These are phyloP conservation scores for Pteronotus mesoamericanus DNA, from an alignment of 2,797 vertebrate genomes.

Conservation along the genomic window DNA sequence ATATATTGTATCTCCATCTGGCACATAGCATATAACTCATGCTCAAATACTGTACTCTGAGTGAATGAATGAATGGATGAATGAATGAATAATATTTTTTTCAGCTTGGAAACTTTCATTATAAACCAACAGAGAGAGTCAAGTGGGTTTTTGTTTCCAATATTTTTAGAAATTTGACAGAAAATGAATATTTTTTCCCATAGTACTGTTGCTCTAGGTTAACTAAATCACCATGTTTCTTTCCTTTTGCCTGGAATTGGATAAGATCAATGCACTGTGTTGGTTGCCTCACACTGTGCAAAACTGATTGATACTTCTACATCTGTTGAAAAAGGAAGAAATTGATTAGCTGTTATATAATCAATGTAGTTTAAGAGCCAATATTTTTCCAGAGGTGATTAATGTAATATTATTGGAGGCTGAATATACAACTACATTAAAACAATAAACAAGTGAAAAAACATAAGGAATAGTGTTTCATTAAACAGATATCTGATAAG, in stretches of 20 bases:
- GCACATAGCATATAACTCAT: not conserved
- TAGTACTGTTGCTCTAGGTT: not conserved
- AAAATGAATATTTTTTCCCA: not conserved
- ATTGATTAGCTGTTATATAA: not conserved
- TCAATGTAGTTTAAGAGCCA: not conserved
- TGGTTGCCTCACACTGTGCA: not conserved
- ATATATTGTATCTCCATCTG: not conserved
- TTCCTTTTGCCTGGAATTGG: not conserved
- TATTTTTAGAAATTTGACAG: not conserved
- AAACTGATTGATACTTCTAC: not conserved
- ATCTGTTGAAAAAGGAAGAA: not conserved
- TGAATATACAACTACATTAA: not conserved
- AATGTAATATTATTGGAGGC: not conserved
- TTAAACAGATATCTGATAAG: not conserved
- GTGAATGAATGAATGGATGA: not conserved
- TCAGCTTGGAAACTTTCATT: not conserved
- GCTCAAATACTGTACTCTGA: not conserved
- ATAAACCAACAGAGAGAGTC: not conserved
- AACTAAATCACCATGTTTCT: not conserved
- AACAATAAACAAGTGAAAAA: not conserved
- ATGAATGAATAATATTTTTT: not conserved
- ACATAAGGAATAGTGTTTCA: not conserved
- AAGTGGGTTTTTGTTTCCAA: not conserved
- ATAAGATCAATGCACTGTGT: not conserved
- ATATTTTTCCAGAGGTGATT: not conserved